A percentile compares a stretch with the other conserved stretches of the same genome.
phyloP scores from a whole-genome alignment of 2,113 vertebrate genomes.

The Tricholaema leucomelas region DNA sequence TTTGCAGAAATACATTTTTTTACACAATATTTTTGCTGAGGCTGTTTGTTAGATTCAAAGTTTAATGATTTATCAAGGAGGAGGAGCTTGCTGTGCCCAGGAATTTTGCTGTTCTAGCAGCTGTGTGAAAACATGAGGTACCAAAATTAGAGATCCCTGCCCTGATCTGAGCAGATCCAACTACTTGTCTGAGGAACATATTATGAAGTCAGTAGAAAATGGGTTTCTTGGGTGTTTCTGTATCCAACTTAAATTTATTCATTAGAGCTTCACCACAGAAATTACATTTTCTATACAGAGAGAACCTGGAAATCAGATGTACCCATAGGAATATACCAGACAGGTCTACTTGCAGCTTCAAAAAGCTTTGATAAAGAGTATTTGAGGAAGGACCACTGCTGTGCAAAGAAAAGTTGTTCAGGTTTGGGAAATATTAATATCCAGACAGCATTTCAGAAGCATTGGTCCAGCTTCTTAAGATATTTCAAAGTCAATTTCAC shows the following conservation, averaged over 20 bases:
- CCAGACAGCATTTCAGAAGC: background rate
- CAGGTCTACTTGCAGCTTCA: background rate
- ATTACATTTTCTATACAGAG: background rate
- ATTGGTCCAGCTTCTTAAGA: background rate
- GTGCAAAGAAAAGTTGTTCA: background rate
- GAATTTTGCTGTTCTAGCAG: background rate
- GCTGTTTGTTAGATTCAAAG: background rate
- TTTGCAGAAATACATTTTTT: background rate
- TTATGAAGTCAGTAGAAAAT: background rate
- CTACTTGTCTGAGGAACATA: background rate
- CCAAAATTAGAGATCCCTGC: background rate
- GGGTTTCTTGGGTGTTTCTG: background rate
- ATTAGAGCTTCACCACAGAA: background rate
- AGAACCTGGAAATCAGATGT: background rate
- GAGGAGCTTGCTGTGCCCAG: background rate
- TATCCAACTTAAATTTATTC: background rate
- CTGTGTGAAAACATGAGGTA: accelerated
- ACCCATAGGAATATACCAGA: background rate
- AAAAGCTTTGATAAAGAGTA: background rate
- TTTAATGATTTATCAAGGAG: background rate
- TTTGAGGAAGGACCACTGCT: background rate
- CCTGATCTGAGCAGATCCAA: background rate
- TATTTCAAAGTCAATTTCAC: background rate
- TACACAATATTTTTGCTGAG: background rate
- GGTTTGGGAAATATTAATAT: background rate